These are phyloP conservation scores for Criorhina ranunculi DNA, from an alignment of 2,888 invertebrate species.

Conservation along the genomic window DNA sequence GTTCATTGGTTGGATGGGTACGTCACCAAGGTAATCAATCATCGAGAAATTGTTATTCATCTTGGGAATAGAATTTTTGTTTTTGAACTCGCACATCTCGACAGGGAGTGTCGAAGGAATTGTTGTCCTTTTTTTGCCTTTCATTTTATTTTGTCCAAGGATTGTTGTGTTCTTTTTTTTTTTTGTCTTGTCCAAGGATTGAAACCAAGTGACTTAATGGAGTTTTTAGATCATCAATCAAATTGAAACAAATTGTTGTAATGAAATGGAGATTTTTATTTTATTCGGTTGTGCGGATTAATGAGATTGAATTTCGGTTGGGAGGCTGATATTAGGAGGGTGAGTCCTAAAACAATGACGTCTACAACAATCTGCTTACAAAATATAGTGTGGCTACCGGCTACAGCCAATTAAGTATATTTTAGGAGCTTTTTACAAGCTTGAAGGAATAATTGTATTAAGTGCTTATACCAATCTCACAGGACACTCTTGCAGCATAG, in stretches of 20 bases:
- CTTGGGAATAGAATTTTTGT: conserved; percentile 53
- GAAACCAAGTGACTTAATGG: conserved; percentile 38
- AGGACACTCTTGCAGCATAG: no score
- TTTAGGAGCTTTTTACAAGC: no score
- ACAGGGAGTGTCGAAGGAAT: conserved; percentile 5
- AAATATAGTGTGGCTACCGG: no score
- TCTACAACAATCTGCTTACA: no score
- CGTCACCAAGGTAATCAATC: conserved; percentile 59
- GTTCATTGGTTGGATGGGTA: not conserved
- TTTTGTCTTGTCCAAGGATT: conserved; percentile 4
- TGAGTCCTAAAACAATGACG: no score
- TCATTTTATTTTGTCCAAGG: not conserved
- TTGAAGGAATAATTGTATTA: no score
- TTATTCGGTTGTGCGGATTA: conserved; percentile 29
- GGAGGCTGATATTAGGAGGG: not conserved
- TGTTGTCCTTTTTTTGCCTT: conserved; percentile 23
- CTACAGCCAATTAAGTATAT: no score
- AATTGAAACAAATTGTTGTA: conserved; percentile 40
- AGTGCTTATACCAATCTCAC: no score
- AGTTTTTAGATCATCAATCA: conserved; percentile 37
- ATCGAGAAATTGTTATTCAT: conserved; percentile 64
- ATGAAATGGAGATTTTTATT: conserved; percentile 36
- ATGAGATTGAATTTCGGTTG: conserved; percentile 1
- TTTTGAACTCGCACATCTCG: conserved; percentile 29
- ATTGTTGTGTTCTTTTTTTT: conserved; percentile 1